Conservation (phyloP, 2,113 vertebrate genomes). For the Varanus komodoensis region DNA sequence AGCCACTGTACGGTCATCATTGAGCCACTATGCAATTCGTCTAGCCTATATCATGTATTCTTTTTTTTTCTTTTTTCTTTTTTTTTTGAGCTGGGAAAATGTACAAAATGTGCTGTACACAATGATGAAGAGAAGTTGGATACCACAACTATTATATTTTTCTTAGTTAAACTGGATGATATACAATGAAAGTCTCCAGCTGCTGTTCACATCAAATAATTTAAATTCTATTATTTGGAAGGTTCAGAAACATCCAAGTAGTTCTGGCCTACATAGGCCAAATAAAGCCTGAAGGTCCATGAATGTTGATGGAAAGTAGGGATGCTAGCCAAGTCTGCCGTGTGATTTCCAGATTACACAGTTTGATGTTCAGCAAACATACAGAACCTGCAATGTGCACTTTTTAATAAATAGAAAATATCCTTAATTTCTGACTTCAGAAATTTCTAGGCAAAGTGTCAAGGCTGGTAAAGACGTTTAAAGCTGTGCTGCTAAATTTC, state of each 20-base stretch:
- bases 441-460: constrained; percentile 12
- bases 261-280: not conserved
- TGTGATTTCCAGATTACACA: not conserved
- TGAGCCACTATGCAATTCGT: not conserved
- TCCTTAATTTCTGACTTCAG: not conserved
- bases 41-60: not conserved
- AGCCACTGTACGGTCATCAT: constrained; percentile 4
- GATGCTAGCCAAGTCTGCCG: not conserved
- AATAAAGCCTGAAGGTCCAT: not conserved
- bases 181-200: not conserved
- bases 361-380: not conserved
- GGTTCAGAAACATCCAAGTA: constrained; percentile 8
- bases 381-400: not conserved
- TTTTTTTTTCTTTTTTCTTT: constrained; percentile 2
- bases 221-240: not conserved
- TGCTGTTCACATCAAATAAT: constrained; percentile 1
- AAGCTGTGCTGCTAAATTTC: not conserved
- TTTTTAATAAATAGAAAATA: not conserved
- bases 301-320: not conserved
- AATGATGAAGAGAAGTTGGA: not conserved
- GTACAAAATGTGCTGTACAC: not conserved
- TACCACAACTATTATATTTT: constrained; percentile 17
- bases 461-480: not conserved
- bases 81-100: constrained; percentile 11
- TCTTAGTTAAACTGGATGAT: constrained; percentile 17